Base-by-base conservation (phyloP, 2,797 vertebrate species). In the Hapalemur alaotrensis region DNA sequence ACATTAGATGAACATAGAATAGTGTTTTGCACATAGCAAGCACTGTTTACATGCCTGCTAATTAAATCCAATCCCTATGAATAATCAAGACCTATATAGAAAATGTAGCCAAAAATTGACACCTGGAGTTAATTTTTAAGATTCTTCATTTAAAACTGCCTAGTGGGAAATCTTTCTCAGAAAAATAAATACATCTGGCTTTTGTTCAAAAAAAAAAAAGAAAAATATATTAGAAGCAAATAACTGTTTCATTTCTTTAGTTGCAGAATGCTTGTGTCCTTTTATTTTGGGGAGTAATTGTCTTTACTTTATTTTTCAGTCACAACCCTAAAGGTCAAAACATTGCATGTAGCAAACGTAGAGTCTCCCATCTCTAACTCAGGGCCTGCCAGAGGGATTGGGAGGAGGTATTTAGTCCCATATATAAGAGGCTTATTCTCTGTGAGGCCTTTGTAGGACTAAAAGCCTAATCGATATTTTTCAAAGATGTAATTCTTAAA, bases 211-310 rank as follows among this genome's bases (percentile, higher is more conserved):
- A 38, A 38, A 38, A 38, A 38, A 38, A 38, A 38, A 38, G 38
- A 97, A 97, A 96, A 98, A 98, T 98, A 98, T 97, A 98, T 98
- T 98, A 97, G 97, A 98, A 76, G 97, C 85, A 98, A 98, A 98
- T 98, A 98, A 90, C 92, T 98, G 96, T 98, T 98, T 96, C 97
- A 98, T 98, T 98, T 98, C 97, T 97, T 96, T 97, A 98, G 97
- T 97, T 98, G 96, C 93, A 98, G 97, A 98, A 91, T 96, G 95
- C 96, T 97, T 98, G 93, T 98, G 95, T 97, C 92, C 95, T 97
- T 98, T 98, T 98, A 89, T 96, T 97, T 98, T 97, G 96, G 65
- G 89, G 72, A 50, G 91, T 94, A 98, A 98, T 98, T 98, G 93
- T 88, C 93, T 88, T 79, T 96, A 84, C 88, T 98, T 82, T 88